Base-by-base conservation (phyloP, 2,888 invertebrate genomes). In the Brenthis daphne region DNA sequence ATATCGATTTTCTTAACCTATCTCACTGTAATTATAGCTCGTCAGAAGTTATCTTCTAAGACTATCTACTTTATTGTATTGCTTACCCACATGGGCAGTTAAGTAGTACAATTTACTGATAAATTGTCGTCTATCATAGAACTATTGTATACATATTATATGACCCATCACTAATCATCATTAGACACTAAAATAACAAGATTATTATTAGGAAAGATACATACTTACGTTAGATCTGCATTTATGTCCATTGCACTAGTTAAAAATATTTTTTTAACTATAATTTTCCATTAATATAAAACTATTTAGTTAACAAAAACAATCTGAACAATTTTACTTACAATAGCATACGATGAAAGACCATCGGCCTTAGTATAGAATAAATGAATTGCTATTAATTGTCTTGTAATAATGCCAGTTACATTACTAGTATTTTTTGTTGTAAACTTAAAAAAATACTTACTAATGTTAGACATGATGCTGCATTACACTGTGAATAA, bases 141-240 rank as follows among this genome's bases (percentile, higher is more conserved):
- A 29, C 29, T 4, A 29, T 29, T 29, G 4, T 29, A 29, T 5
- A 24, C 20, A 20, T 20, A 3, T 2, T 24, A 29, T 29, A 29
- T 29, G 29, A 29, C 3, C 29, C 4, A 29, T 29, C 29, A 4
- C 29, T 29, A 29, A 29, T 29, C 29, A 29, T 29, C 29, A 29
- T 29, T 29, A 29, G 29, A 29, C 29, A 29, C 29, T 5, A 29
- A 0, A 29, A 29, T 29, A 4, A 29, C 5, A 29, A 29, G 6
- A 13, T 11, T 48, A 24, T 8, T n/a, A 66, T 12, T 20, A 14
- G 24, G n/a, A 3, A 53, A 48, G 29, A 24, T 29, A 63, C 20
- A 3, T 66, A 80, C 84, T 81, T 80, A 85, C 85, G 69, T 83
- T 84, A 20, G 85, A 73, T 67, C 73, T 74, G 68, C 85, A 85